Base-by-base conservation (phyloP, 2,888 invertebrate species). In the Heliconius sara region DNA sequence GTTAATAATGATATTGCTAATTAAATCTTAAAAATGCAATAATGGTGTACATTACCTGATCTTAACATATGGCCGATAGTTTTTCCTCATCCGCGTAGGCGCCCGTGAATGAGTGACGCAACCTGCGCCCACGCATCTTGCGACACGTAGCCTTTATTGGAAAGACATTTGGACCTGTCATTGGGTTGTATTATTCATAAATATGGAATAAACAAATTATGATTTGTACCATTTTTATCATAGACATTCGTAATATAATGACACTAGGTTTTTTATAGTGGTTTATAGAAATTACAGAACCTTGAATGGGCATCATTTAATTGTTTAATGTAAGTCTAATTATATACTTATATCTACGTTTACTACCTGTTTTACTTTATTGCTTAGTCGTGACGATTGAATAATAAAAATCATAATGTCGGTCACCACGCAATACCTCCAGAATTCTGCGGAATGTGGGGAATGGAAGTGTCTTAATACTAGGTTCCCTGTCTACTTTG, bases 61-160 rank as follows among this genome's bases (percentile, higher is more conserved):
- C 66, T 73, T 57, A 71, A 39, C 72, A 77, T 76, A 70, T 65
- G 71, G 52, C 6, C 57, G 34, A 60, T 73, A 73, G 74, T 60
- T 73, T 67, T 74, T 74, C 74, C 74, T 75, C 30, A 34, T 19
- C 34, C 25, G 79, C 68, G 79, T 81, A 70, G 81, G 81, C 60
- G 74, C 78, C 72, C 67, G 83, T 90, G 89, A 91, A 90, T 91
- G 91, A 88, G 83, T 91, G 91, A 91, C 90, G 92, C 86, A 87
- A 91, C 80, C 79, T 79, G 86, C 89, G 85, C 91, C 89, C 79
- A 87, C 90, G 85, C 86, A 83, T 72, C 81, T 85, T 85, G 83
- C 85, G 82, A 82, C 83, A 80, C 83, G 81, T 78, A 87, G 86
- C 90, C 91, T 89, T 91, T 83, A 84, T 83, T 80, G 84, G 85